These are phyloP conservation scores for Noctua fimbriata DNA, from an alignment of 2,888 invertebrate genomes.

Conservation along the genomic window DNA sequence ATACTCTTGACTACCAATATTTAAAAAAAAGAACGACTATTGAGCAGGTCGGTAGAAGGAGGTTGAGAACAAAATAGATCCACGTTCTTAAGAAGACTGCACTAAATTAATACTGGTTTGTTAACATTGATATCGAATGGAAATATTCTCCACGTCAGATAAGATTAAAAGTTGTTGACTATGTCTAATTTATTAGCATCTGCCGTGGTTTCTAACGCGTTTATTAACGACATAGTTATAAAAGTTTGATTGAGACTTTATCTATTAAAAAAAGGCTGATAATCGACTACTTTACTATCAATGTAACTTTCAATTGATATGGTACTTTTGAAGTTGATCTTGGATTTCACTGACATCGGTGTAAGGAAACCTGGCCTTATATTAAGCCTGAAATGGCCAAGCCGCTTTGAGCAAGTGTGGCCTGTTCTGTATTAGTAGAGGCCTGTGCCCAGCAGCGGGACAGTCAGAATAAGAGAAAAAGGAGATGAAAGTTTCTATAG, in stretches of 20 bases:
- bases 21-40: background rate
- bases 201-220: conserved; percentile 17
- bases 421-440: too few relatives aligned
- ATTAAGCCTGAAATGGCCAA: too few relatives aligned
- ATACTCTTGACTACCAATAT: background rate
- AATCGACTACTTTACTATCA: too few relatives aligned
- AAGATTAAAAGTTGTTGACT: conserved; percentile 63
- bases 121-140: conserved; percentile 57
- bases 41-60: background rate
- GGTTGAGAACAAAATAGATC: conserved; percentile 16
- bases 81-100: conserved; percentile 25
- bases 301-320: too few relatives aligned
- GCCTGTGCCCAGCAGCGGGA: too few relatives aligned
- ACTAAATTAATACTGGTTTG: conserved; percentile 26
- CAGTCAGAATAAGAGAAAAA: too few relatives aligned
- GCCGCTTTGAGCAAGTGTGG: too few relatives aligned
- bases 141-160: conserved; percentile 64
- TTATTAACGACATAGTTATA: background rate
- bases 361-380: too few relatives aligned
- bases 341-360: too few relatives aligned
- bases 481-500: too few relatives aligned
- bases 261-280: too few relatives aligned
- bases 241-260: background rate
- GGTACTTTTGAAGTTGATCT: too few relatives aligned
- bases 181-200: conserved; percentile 25